Conservation (phyloP, 2,113 vertebrate genomes). For the Micromys minutus region DNA sequence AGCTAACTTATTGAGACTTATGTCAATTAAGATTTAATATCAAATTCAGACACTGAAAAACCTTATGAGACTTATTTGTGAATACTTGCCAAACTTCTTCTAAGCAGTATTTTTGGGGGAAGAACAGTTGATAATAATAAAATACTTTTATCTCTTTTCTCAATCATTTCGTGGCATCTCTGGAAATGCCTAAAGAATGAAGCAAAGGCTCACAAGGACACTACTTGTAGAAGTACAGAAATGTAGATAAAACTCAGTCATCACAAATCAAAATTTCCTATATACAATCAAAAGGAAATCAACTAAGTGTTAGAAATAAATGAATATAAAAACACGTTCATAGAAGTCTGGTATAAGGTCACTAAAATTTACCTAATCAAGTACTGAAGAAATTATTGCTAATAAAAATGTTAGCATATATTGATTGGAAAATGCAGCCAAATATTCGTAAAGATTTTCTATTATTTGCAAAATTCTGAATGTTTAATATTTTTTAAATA, state of each 20-base stretch:
- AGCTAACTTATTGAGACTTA: not conserved
- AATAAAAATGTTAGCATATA: not conserved
- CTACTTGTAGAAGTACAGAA: not conserved
- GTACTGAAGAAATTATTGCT: not conserved
- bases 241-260: not conserved
- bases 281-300: constrained; percentile 10
- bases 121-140: not conserved
- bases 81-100: not conserved
- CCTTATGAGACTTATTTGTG: not conserved
- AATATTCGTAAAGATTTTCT: not conserved
- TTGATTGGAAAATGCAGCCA: not conserved
- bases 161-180: not conserved
- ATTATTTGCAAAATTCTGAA: not conserved
- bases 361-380: not conserved
- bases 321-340: not conserved
- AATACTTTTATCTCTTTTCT: not conserved
- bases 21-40: constrained; percentile 1
- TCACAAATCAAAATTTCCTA: not conserved
- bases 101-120: not conserved
- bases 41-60: not conserved
- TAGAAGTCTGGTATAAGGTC: not conserved
- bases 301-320: not conserved
- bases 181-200: not conserved
- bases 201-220: not conserved
- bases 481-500: constrained; percentile 6